A percentile compares a stretch with the other conserved stretches of the same genome.
phyloP scores from a whole-genome alignment of 2,888 invertebrate genomes.

The Eurytoma californica region DNA sequence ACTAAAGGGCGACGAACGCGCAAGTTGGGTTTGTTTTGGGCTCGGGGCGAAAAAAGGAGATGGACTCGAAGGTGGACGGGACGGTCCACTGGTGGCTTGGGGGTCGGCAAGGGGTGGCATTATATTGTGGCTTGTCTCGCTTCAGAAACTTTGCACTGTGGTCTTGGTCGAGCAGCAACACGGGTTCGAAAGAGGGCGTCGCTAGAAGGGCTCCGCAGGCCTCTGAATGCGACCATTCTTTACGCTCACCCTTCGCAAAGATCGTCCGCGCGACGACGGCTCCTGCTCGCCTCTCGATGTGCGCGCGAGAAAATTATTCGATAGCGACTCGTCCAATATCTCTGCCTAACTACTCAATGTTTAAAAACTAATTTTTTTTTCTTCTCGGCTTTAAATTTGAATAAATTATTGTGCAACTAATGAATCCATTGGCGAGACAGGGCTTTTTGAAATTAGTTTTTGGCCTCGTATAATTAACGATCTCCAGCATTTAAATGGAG shows the following conservation, averaged over 20 bases:
- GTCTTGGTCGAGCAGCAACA: slow-evolving; percentile 59
- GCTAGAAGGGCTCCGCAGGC: slow-evolving; percentile 49
- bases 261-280: slow-evolving; percentile 66
- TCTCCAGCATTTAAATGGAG: slow-evolving; percentile 1
- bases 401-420: background rate
- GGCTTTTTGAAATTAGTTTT: no score
- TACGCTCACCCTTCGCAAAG: slow-evolving; percentile 68
- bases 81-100: slow-evolving; percentile 4
- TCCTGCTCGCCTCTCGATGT: slow-evolving; percentile 61
- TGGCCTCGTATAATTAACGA: no score
- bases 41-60: slow-evolving; percentile 19
- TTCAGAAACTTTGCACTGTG: slow-evolving; percentile 72
- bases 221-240: slow-evolving; percentile 70
- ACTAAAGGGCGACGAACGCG: slow-evolving; percentile 10
- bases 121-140: slow-evolving; percentile 72
- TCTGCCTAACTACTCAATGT: no score
- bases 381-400: background rate
- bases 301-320: slow-evolving; percentile 1
- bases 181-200: slow-evolving; percentile 47
- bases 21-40: slow-evolving; percentile 48
- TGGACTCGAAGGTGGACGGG: slow-evolving; percentile 45
- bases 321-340: no score
- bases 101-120: slow-evolving; percentile 61
- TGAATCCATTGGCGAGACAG: background rate
- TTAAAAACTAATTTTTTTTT: background rate